phyloP scores from a whole-genome alignment of 2,113 vertebrate genomes.

The Astur gentilis region DNA sequence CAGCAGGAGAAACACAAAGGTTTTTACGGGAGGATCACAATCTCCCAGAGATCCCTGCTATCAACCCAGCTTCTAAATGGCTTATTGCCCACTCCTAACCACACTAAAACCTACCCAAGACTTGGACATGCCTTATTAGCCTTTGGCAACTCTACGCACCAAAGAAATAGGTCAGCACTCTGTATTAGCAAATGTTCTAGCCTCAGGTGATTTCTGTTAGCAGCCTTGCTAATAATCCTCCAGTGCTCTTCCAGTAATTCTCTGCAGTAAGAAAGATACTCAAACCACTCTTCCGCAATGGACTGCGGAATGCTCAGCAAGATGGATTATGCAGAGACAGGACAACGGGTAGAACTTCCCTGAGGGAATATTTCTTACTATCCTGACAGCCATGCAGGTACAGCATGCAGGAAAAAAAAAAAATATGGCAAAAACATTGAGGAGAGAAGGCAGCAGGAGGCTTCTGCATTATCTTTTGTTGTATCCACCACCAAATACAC shows the following conservation, averaged over 20 bases:
- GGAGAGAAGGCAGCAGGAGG: background rate
- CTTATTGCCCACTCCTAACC: background rate
- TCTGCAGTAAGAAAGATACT: background rate
- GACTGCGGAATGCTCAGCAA: background rate
- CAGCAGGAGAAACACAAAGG: background rate
- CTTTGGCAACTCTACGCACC: background rate
- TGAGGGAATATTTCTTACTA: background rate
- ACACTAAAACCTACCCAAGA: background rate
- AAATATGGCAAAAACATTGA: background rate
- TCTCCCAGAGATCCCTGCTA: background rate
- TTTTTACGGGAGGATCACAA: background rate
- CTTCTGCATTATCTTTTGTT: background rate
- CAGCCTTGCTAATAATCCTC: background rate
- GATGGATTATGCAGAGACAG: background rate
- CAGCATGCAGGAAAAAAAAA: background rate
- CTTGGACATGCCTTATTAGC: background rate
- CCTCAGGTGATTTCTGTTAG: background rate
- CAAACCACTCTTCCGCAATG: rapidly evolving
- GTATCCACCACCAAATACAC: background rate
- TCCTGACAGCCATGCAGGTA: background rate
- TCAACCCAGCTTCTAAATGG: background rate
- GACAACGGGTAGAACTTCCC: background rate
- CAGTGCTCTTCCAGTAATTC: background rate
- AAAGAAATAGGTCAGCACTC: background rate
- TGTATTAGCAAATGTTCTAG: background rate